Conservation (phyloP, 2,888 invertebrate genomes). For the Dryadula phaetusa region DNA sequence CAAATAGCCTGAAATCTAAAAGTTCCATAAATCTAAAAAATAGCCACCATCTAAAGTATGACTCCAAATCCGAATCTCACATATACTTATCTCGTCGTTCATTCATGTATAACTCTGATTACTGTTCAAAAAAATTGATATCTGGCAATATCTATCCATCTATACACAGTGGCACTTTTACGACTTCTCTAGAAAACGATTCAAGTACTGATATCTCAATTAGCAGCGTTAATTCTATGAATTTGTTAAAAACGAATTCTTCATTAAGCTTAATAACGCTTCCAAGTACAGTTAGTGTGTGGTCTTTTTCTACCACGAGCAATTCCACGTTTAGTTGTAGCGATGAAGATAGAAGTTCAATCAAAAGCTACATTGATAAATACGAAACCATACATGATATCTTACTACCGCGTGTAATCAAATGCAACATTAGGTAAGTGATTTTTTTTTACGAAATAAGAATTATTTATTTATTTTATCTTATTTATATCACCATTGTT, state of each 20-base stretch:
- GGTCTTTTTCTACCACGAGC: slow-evolving; percentile 39
- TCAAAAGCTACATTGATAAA: background rate
- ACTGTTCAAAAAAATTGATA: background rate
- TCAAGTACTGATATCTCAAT: slow-evolving; percentile 15
- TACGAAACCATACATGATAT: slow-evolving; percentile 3
- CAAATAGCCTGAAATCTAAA: background rate
- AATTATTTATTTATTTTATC: background rate
- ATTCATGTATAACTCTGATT: background rate
- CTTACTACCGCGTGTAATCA: background rate
- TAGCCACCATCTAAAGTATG: background rate
- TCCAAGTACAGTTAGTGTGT: slow-evolving; percentile 41
- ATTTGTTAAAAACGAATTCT: slow-evolving; percentile 53
- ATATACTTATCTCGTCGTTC: background rate
- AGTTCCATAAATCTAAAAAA: background rate
- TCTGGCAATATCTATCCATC: background rate
- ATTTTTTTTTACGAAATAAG: background rate
- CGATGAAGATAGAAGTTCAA: background rate
- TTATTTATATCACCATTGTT: background rate
- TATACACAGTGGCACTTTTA: background rate
- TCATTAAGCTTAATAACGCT: slow-evolving; percentile 53
- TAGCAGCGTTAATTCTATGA: slow-evolving; percentile 52
- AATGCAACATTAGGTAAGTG: slow-evolving; percentile 3
- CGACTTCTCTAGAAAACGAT: background rate
- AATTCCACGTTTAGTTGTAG: slow-evolving; percentile 28
- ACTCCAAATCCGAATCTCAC: slow-evolving; percentile 28